Evolutionary conservation across 2,113 vertebrate species (phyloP), one percentile per base, ranked within the genome.

Genomic region (Ophiodon elongatus): DNA sequence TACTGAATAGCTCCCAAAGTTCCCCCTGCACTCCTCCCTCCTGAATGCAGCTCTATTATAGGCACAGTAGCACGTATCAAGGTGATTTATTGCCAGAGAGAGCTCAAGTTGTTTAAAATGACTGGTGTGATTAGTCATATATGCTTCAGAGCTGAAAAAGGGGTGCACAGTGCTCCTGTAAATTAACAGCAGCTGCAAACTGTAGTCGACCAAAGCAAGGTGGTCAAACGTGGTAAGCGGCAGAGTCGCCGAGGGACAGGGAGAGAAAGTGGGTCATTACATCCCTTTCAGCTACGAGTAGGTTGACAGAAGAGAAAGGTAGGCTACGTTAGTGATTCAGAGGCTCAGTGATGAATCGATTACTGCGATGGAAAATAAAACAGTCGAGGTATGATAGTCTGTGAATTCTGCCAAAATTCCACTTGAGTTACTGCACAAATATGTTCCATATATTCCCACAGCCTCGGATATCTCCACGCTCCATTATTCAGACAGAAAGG

Each of bases 121-220:
- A 93, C 94, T 90, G 90, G 83, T 91, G 94, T 94, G 94, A 96
- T 96, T 95, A 96, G 94, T 96, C 95, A 96, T 95, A 92, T 95
- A 91, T 93, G 94, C 89, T 83, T 88, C 83, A 73, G 92, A 94
- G 91, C 92, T 75, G 73, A 80, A 89, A 85, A 91, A 66, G 71
- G 76, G 80, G 85, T 74, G 79, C 64, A 69, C 75, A 59, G 81
- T 75, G 86, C 87, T 90, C 83, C 86, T 80, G 92, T 93, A 95
- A 94, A 95, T 95, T 93, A 95, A 93, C 93, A 93, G 93, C 92
- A 94, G 93, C 92, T 94, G 92, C 89, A 87, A 86, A 91, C 86
- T 79, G 91, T 88, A 91, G 92, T 88, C 86, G 77, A 89, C 90
- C 89, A 87, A 78, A 76, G 93, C 91, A 82, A 93, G 94, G 93